A percentile compares a stretch with the other conserved stretches of the same genome.
Conservation (phyloP, 2,113 vertebrate species). For the Colistium nudipinnis region DNA sequence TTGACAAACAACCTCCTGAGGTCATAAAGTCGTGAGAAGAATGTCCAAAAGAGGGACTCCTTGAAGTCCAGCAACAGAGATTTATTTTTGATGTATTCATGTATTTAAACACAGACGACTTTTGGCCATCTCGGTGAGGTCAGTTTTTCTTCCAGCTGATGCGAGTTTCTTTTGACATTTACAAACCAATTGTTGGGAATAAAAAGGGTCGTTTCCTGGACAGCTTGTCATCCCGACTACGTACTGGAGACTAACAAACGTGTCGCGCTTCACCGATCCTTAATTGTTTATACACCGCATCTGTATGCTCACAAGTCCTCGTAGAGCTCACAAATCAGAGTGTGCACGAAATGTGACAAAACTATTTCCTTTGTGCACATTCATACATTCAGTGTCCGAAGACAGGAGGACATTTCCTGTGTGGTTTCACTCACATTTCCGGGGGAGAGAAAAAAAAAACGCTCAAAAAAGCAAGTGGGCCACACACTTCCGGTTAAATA, state of each 20-base stretch:
- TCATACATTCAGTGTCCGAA: not conserved
- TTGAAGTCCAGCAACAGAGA: not conserved
- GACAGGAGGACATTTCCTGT: not conserved
- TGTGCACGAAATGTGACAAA: not conserved
- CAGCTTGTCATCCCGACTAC: too few relatives aligned
- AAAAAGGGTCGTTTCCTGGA: not conserved
- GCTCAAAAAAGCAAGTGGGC: constrained; percentile 15
- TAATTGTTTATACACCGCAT: too few relatives aligned
- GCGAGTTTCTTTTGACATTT: not conserved
- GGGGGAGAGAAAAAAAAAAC: too few relatives aligned
- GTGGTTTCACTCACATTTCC: not conserved
- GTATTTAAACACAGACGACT: too few relatives aligned
- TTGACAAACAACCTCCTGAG: not conserved
- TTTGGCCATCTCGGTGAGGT: too few relatives aligned
- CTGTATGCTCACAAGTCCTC: too few relatives aligned
- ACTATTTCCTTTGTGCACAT: not conserved
- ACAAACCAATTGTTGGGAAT: not conserved
- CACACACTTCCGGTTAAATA: not conserved
- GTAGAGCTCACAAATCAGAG: too few relatives aligned
- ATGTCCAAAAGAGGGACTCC: not conserved
- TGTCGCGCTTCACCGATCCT: too few relatives aligned
- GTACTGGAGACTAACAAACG: too few relatives aligned
- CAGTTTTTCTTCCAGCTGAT: not conserved
- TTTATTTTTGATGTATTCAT: too few relatives aligned
- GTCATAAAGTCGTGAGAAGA: not conserved